Percentiles rank a stretch among this genome's conserved stretches.
phyloP scores from a whole-genome alignment of 2,888 invertebrate species.

The Biston betularia region DNA sequence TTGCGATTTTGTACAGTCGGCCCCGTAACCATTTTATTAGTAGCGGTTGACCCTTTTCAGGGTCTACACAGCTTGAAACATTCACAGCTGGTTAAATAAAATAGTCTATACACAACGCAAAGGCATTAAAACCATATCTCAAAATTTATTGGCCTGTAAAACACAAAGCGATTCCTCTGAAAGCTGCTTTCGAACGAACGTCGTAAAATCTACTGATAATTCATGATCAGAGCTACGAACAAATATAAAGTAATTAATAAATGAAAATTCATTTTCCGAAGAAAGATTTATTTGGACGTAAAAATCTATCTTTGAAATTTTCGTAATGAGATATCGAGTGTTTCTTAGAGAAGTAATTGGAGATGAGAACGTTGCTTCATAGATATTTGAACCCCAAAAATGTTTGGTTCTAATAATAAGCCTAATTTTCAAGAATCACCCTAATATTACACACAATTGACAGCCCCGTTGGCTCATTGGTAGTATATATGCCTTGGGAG shows the following conservation, averaged over 20 bases:
- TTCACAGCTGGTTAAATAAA: constrained; percentile 1
- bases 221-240: constrained; percentile 52
- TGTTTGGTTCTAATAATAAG: not conserved
- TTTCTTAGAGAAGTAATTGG: constrained; percentile 12
- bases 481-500: too few species aligned
- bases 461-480: too few species aligned
- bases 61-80: not conserved
- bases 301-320: constrained; percentile 29
- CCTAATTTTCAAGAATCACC: not conserved
- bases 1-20: too few species aligned
- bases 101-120: constrained; percentile 18
- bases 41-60: too few species aligned
- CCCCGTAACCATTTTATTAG: not conserved
- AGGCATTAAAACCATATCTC: constrained; percentile 44
- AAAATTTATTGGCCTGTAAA: constrained; percentile 42
- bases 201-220: constrained; percentile 48
- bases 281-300: constrained; percentile 43
- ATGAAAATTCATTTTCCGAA: constrained; percentile 52
- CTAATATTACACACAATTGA: too few species aligned
- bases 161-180: constrained; percentile 38
- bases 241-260: constrained; percentile 62
- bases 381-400: not conserved
- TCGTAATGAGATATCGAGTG: constrained; percentile 17
- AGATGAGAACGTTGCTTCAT: not conserved
- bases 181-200: constrained; percentile 40